Base-by-base conservation (phyloP, 2,888 invertebrate genomes). In the Aleiodes testaceus region DNA sequence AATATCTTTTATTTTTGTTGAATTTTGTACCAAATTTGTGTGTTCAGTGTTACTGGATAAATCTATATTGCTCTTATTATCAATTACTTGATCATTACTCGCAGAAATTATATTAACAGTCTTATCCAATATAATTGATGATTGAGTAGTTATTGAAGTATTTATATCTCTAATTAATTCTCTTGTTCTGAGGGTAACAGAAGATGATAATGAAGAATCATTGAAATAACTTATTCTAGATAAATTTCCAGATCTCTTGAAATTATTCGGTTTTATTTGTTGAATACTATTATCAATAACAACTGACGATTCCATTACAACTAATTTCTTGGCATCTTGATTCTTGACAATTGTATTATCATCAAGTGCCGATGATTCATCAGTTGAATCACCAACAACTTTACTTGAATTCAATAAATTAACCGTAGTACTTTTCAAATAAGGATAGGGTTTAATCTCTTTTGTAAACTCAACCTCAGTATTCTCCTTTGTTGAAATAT, bases 301-400 rank as follows among this genome's bases (percentile, higher is more conserved):
- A n/a, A 79, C 78, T 2, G 83, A 81, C 1, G 84, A 72, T 66
- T 84, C 83, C 0, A 82, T 83, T 0, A 81, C 77, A 9, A 79
- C 64, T 7, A 77, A 74, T 50, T 82, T 80, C 44, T 78, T 79
- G n/a, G 79, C 79, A 0, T 76, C 72, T 3, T 79, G 70, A 42
- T 63, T 69, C 36, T 70, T 75, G 1, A 79, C 81, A 7, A 85
- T 85, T 2, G 82, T 83, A 64, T 85, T 85, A 55, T 84, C 84
- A 55, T 84, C 84, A 7, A 78, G 75, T 2, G 82, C 76, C 0
- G 79, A 79, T 0, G 75, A 74, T 53, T 83, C 84, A 20, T 83
- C 79, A 1, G 77, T 79, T 3, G 69, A 65, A 2, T 68, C 63
- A 7, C 68, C 63, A 1, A 68, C 66, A 9, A 22, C 6, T 36